Base-by-base conservation (phyloP, 2,797 vertebrate species). In the Malacoctenus gilli region DNA sequence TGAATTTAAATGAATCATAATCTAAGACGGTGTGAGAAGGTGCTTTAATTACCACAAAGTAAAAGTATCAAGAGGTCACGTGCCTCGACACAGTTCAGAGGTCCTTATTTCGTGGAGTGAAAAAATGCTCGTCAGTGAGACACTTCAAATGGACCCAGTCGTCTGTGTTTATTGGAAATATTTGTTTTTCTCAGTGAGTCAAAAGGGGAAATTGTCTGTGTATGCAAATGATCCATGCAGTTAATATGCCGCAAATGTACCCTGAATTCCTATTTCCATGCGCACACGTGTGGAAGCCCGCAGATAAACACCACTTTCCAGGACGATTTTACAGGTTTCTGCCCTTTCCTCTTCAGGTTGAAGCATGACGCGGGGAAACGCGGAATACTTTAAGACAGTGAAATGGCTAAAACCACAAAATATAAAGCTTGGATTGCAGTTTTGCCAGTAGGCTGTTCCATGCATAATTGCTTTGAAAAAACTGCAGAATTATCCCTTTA, bases 401-500 rank as follows among this genome's bases (percentile, higher is more conserved):
- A 59, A 68, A 55, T 25, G 34, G 37, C 42, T 42, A 35, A 62
- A 75, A 51, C 21, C 40, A 32, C 43, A 61, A 63, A 80, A 65
- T 58, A 49, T 40, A 54, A 63, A 69, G 50, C 57, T 77, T 55
- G 34, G 63, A 51, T 56, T 64, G 53, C 66, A 64, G 15, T 74
- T 75, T 71, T 46, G 49, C 73, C 34, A 30, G 44, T 49, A 35
- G 59, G 62, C 57, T 61, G 52, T 66, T 63, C 38, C 22, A n/a
- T 59, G 66, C 48, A 63, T 77, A 80, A 79, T 73, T 73, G 48
- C 44, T 39, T 61, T 63, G 46, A 59, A 68, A 73, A 28, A 82
- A 77, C 47, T 31, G 14, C 47, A 52, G 46, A 73, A 83, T 80
- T 69, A 68, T 72, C 47, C 66, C 53, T 78, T 82, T 80, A 77